Evolutionary conservation across 1,140 invertebrate species (phyloP), one percentile per base, ranked within the genome.

Genomic region (Solenopsis fugax): DNA sequence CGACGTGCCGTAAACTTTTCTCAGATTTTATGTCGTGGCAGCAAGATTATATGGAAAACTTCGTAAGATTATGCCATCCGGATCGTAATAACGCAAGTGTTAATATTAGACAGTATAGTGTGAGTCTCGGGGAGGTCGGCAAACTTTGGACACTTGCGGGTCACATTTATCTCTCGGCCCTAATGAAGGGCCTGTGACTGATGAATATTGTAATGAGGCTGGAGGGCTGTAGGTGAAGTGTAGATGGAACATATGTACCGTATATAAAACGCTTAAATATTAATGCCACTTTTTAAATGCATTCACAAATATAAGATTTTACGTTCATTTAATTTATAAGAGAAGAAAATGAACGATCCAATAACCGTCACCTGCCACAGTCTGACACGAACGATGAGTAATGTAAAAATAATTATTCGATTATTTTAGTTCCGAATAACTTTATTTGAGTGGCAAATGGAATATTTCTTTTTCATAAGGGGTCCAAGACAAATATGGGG

Each of bases 91-190:
- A 72, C 77, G 48, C 5, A 54, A 73, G 69, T 58, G 67, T 73
- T 82, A 82, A 82, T 82, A 73, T 82, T 82, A 73, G 37, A 60
- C 77, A 24, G 50, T 45, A 72, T 45, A 71, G 50, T 21, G 18
- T 58, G 41, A 73, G 54, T 21, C 80, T 24, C 24, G n/a, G 69
- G 24, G 24, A 41, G 52, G 67, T 58, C 67, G 80, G 67, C 80
- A 73, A 82, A 82, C 80, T 82, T 82, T 82, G 72, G 80, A 82
- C 80, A 82, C 52, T 82, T 60, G 41, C 67, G 24, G 69, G 67
- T 73, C 67, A 48, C 67, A 82, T 82, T 73, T 82, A 82, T 82
- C 80, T 73, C 52, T 72, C 52, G 41, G 80, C 41, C 41, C 58
- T 82, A 82, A 82, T 82, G 80, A 82, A 82, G 80, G 54, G 18